Evolutionary conservation across 2,797 vertebrate species (phyloP).

Genomic region (Lerista edwardsae): DNA sequence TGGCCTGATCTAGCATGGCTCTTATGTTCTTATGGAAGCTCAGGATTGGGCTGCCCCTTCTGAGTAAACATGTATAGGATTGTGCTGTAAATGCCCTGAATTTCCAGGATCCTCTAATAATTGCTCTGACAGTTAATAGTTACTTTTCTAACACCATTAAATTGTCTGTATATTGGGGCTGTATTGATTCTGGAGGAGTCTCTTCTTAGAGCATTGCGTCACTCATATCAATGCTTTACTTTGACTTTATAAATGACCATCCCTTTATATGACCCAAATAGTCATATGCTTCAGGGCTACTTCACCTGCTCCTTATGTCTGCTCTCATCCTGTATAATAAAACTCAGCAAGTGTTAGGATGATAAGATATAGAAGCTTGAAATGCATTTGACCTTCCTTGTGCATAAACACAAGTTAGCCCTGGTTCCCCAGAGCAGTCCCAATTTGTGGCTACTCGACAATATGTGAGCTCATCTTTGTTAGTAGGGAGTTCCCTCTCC

Average conservation of each 20-base stretch:
- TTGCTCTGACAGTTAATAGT: too few species aligned
- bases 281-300: neutral
- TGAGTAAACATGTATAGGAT: too few species aligned
- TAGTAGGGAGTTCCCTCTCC: constrained; percentile 39
- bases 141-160: too few species aligned
- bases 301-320: too few species aligned
- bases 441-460: constrained; percentile 30
- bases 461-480: constrained; percentile 54
- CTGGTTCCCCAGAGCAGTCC: neutral
- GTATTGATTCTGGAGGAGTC: too few species aligned
- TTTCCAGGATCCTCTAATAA: too few species aligned
- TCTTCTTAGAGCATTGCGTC: too few species aligned
- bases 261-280: neutral
- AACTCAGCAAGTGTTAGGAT: constrained; percentile 46
- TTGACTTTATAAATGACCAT: neutral
- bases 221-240: neutral
- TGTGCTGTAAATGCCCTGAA: too few species aligned
- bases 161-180: too few species aligned
- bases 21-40: too few species aligned
- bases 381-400: constrained; percentile 41
- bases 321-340: neutral
- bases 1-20: too few species aligned
- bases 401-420: neutral
- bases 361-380: neutral
- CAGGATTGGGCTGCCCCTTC: too few species aligned